Conservation (phyloP, 2,888 invertebrate species). For the Plemyria rubiginata region DNA sequence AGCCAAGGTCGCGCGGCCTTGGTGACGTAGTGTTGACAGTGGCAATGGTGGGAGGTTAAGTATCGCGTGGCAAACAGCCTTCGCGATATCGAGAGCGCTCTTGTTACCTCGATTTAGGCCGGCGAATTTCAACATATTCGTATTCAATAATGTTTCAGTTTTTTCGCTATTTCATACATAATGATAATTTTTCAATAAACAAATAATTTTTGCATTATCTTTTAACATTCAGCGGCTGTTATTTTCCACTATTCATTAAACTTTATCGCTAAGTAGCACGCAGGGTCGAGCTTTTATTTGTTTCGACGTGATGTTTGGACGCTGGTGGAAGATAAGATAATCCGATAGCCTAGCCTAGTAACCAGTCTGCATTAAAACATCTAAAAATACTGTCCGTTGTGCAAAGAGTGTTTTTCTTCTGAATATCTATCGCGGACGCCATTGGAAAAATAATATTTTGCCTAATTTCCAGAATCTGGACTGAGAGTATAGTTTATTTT, state of each 20-base stretch:
- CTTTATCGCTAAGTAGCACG: conserved; percentile 23
- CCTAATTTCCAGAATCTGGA: conserved; percentile 19
- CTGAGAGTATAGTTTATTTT: no score
- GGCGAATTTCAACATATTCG: no score
- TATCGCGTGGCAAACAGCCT: conserved; percentile 46
- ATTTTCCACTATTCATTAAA: conserved; percentile 9
- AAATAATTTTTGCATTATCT: no score
- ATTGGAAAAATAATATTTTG: conserved; percentile 28
- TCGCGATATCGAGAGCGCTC: conserved; percentile 32
- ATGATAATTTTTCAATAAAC: no score
- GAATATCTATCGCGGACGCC: conserved; percentile 10
- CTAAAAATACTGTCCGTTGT: background rate
- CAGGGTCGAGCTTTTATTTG: conserved; percentile 18
- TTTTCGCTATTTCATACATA: no score
- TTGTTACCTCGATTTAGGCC: conserved; percentile 1
- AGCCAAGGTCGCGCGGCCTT: conserved; percentile 44
- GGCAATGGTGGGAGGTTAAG: conserved; percentile 48
- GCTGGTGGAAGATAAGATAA: conserved; percentile 22
- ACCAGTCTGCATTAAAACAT: conserved; percentile 10
- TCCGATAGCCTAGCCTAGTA: conserved; percentile 15
- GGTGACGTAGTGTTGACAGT: conserved; percentile 46
- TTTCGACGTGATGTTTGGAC: conserved; percentile 12
- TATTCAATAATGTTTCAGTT: no score
- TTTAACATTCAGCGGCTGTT: background rate
- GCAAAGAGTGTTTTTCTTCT: background rate